A percentile compares a stretch with the other conserved stretches of the same genome.
These are phyloP conservation scores for Camponotus floridanus DNA, from an alignment of 1,140 invertebrate species.

Conservation along the genomic window DNA sequence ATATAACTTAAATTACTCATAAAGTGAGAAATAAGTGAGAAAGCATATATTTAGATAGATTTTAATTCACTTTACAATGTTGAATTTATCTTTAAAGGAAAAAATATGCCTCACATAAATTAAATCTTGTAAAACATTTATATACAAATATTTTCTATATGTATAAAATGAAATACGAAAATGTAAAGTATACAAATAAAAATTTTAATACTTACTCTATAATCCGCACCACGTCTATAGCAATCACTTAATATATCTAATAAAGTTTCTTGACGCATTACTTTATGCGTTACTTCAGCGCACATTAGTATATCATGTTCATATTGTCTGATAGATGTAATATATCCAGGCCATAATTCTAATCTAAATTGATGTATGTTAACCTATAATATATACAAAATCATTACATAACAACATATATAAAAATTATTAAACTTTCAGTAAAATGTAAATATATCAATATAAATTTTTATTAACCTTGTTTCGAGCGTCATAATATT, in stretches of 20 bases:
- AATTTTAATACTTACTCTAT: constrained; percentile 29
- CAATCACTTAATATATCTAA: constrained; percentile 88
- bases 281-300: constrained; percentile 92
- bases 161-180: background rate
- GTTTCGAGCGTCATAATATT: constrained; percentile 92
- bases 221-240: background rate
- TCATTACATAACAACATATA: background rate
- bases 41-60: background rate
- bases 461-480: constrained; percentile 87
- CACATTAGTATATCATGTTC: constrained; percentile 91
- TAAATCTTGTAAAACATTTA: background rate
- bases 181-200: background rate
- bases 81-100: background rate
- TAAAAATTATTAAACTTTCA: background rate
- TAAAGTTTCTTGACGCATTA: constrained; percentile 88
- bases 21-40: background rate
- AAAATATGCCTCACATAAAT: background rate
- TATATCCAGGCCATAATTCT: constrained; percentile 92
- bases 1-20: constrained; percentile 1
- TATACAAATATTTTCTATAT: background rate
- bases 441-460: background rate
- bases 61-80: background rate
- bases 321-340: constrained; percentile 92
- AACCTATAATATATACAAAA: constrained; percentile 69
- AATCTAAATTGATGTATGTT: constrained; percentile 86